These are phyloP conservation scores for Drosophila pandora DNA, from an alignment of 1,140 invertebrate genomes.

Conservation along the genomic window DNA sequence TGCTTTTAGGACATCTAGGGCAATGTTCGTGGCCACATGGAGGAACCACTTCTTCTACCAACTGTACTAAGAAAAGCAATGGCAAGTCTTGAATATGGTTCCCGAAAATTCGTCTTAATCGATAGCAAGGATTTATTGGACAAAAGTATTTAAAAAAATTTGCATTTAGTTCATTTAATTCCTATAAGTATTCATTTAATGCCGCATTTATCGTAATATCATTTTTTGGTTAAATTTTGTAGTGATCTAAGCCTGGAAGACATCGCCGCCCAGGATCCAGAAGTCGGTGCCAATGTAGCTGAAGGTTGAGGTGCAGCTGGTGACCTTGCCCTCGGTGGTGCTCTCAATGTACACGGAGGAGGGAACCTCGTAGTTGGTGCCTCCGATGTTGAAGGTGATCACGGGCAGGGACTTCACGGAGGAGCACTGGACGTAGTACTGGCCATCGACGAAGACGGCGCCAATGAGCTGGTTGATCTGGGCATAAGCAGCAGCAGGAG, in stretches of 20 bases:
- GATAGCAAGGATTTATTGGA: neutral
- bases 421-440: slow-evolving; percentile 59
- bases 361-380: slow-evolving; percentile 52
- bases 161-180: no score
- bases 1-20: neutral
- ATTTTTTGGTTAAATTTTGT: no score
- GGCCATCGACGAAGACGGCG: slow-evolving; percentile 27
- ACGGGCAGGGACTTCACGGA: slow-evolving; percentile 44
- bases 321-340: slow-evolving; percentile 86
- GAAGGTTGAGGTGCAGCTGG: slow-evolving; percentile 95
- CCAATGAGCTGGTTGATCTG: slow-evolving; percentile 56
- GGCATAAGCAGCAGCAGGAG: slow-evolving; percentile 84
- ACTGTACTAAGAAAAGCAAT: neutral
- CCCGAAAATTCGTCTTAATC: no score
- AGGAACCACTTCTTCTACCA: neutral
- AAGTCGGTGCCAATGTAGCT: slow-evolving; percentile 85
- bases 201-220: no score
- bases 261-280: slow-evolving; percentile 84
- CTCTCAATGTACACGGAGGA: slow-evolving; percentile 77
- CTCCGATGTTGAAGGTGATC: slow-evolving; percentile 58
- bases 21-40: neutral
- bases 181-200: no score
- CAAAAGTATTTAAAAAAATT: neutral
- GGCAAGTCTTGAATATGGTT: no score
- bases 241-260: neutral